A percentile compares a stretch with the other conserved stretches of the same genome.
Conservation (phyloP, 2,113 vertebrate genomes). For the Argyrosomus japonicus region DNA sequence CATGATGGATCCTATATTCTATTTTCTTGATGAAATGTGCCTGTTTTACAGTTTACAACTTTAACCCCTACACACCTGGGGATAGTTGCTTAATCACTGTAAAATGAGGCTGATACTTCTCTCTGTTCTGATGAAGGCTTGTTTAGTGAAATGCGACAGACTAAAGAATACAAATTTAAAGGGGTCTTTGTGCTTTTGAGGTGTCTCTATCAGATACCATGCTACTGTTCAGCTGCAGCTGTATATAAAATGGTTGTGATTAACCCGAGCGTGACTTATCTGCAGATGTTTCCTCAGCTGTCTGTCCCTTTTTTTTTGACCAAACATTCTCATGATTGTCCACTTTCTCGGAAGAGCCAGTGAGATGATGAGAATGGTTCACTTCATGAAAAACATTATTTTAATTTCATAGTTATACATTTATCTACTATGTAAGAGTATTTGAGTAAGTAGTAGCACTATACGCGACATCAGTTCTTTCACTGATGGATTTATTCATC, state of each 20-base stretch:
- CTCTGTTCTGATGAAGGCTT: neutral
- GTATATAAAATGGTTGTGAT: neutral
- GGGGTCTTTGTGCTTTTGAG: neutral
- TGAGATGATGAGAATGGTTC: neutral
- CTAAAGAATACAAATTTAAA: neutral
- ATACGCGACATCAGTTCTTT: no score
- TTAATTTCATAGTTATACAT: neutral
- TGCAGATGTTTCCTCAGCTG: neutral
- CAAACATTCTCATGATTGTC: neutral
- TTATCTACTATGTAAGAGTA: neutral
- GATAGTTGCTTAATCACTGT: neutral
- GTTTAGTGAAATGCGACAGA: constrained; percentile 2
- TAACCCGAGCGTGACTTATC: neutral
- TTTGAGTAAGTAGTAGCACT: neutral
- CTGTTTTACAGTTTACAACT: neutral
- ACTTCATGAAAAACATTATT: neutral
- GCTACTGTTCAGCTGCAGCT: neutral
- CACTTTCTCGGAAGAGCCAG: neutral
- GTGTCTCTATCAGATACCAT: neutral
- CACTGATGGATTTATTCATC: no score
- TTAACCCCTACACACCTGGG: neutral
- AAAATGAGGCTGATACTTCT: neutral
- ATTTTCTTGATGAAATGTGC: neutral
- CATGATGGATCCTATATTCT: neutral
- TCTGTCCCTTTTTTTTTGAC: neutral